Percentiles rank a stretch among this genome's conserved stretches.
Evolutionary conservation across 2,888 invertebrate species (phyloP).

Genomic region (Cecidostiba fungosa): DNA sequence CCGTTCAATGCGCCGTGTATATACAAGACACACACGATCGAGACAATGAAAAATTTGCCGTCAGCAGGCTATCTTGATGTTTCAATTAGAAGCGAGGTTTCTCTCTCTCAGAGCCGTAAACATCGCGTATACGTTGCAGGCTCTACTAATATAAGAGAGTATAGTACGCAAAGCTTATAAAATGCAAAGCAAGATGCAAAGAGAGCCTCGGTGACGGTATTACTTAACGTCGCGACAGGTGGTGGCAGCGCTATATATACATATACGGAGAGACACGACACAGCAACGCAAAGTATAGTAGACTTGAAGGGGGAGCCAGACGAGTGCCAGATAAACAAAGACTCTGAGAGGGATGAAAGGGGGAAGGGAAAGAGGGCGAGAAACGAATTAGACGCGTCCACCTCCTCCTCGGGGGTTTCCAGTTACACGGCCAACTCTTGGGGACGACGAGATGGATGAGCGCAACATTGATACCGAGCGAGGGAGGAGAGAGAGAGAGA

Average conservation of each 20-base stretch:
- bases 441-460: constrained; percentile 69
- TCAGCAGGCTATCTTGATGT: constrained; percentile 36
- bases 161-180: constrained; percentile 36
- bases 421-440: constrained; percentile 74
- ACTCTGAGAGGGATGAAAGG: constrained; percentile 55
- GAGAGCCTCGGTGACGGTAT: constrained; percentile 66
- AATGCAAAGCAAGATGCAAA: constrained; percentile 44
- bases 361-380: constrained; percentile 63
- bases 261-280: constrained; percentile 20
- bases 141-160: background rate
- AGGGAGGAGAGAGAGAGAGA: constrained; percentile 48
- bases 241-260: constrained; percentile 30
- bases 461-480: constrained; percentile 70
- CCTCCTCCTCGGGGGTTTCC: constrained; percentile 69
- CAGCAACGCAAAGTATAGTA: background rate
- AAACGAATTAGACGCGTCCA: constrained; percentile 75
- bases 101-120: background rate
- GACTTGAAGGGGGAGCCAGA: constrained; percentile 44
- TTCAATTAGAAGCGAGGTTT: constrained; percentile 35
- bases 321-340: constrained; percentile 52
- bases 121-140: background rate
- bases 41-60: constrained; percentile 40
- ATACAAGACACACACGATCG: no score
- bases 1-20: constrained; percentile 15
- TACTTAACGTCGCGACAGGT: constrained; percentile 71